These are phyloP conservation scores for Hemicentrotus pulcherrimus DNA, from an alignment of 35 echinoderm and acorn worm genomes.

Conservation along the genomic window DNA sequence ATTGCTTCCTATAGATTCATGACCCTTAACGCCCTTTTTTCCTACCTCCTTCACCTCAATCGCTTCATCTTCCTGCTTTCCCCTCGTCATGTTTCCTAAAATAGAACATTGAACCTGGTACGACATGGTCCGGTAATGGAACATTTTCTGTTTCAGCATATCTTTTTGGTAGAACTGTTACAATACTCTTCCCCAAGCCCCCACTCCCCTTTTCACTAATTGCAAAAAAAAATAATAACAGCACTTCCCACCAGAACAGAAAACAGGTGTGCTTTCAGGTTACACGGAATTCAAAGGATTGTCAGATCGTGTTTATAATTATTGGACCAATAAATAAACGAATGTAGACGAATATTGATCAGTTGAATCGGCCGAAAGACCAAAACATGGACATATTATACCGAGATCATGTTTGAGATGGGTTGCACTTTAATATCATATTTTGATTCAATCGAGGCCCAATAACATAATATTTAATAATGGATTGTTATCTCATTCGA, in stretches of 20 bases:
- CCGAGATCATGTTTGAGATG: background rate
- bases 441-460: background rate
- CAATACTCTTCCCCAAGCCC: background rate
- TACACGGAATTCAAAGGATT: background rate
- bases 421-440: background rate
- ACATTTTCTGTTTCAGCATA: no score
- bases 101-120: background rate
- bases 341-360: background rate
- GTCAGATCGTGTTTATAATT: background rate
- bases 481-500: conserved; percentile 3
- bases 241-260: background rate
- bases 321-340: background rate
- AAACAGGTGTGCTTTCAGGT: background rate
- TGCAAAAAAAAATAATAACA: background rate
- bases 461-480: background rate
- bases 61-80: no score
- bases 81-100: background rate
- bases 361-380: background rate
- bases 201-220: background rate
- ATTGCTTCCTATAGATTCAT: no score
- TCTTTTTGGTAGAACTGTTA: background rate
- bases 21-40: background rate
- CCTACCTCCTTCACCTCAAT: background rate
- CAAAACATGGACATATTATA: background rate
- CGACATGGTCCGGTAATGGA: no score